A percentile compares a stretch with the other conserved stretches of the same genome.
These are phyloP conservation scores for Anaspis maculata DNA, from an alignment of 2,888 invertebrate species.

Conservation along the genomic window DNA sequence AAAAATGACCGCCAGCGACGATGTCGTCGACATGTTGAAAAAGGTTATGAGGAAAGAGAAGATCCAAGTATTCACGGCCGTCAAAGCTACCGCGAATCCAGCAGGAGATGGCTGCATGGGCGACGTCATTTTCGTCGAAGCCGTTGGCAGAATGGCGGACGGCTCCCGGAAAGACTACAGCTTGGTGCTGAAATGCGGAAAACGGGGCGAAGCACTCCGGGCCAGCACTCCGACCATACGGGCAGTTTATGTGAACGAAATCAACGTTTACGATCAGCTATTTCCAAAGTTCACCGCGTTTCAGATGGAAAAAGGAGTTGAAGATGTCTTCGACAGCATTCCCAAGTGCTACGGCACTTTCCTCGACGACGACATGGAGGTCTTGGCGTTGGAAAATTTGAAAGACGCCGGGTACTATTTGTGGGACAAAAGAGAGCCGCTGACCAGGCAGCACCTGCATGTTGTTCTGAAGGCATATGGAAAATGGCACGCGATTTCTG, in stretches of 20 bases:
- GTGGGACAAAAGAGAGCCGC: conserved; percentile 17
- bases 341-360: conserved; percentile 15
- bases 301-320: conserved; percentile 14
- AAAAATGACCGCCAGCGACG: no score
- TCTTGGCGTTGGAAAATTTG: conserved; percentile 24
- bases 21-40: no score
- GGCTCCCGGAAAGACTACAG: conserved; percentile 13
- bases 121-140: conserved; percentile 18
- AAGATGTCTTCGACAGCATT: no score
- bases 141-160: conserved; percentile 12
- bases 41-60: conserved; percentile 1
- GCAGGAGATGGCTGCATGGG: conserved; percentile 24
- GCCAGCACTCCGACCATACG: conserved; percentile 11
- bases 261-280: conserved; percentile 17
- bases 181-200: conserved; percentile 5
- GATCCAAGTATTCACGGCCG: conserved; percentile 8
- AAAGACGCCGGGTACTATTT: conserved; percentile 19
- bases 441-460: conserved; percentile 24
- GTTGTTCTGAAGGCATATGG: conserved; percentile 18
- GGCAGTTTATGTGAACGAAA: conserved; percentile 17
- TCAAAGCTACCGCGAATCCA: conserved; percentile 10
- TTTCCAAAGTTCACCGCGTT: conserved; percentile 16
- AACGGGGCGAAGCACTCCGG: conserved; percentile 9
- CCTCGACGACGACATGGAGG: conserved; percentile 5
- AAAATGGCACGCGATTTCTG: conserved; percentile 12